Conservation (phyloP, 2,113 vertebrate genomes). For the Ciconia boyciana region DNA sequence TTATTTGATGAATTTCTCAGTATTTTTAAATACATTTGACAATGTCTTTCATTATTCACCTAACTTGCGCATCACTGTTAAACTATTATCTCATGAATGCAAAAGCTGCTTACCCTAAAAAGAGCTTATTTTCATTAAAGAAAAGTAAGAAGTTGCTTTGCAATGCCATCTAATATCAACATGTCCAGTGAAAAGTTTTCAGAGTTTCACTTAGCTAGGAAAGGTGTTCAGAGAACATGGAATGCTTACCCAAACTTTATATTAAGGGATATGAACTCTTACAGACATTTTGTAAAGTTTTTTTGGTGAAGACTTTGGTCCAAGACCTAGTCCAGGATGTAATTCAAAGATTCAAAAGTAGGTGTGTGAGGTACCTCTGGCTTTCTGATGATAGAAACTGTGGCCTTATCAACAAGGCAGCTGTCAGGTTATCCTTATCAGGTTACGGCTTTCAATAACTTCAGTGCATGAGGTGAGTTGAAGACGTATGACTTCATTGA, state of each 20-base stretch:
- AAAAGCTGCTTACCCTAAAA: not conserved
- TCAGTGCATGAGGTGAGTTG: not conserved
- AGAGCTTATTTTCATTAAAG: not conserved
- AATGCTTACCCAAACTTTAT: not conserved
- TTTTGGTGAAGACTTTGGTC: not conserved
- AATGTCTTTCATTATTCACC: not conserved
- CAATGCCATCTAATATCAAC: not conserved
- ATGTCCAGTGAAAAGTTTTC: not conserved
- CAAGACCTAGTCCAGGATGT: not conserved
- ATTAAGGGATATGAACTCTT: not conserved
- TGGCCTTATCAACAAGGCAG: not conserved
- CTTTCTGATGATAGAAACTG: not conserved
- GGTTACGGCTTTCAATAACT: not conserved
- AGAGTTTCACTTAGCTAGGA: not conserved
- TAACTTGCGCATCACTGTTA: not conserved
- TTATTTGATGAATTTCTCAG: not conserved
- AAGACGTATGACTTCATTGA: not conserved
- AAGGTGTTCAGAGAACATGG: not conserved
- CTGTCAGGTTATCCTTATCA: not conserved
- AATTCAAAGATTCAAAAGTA: not conserved
- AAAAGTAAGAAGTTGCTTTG: not conserved
- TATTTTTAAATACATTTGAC: not conserved
- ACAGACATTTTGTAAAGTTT: not conserved
- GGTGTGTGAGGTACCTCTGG: rapidly evolving
- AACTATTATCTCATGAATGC: not conserved